A percentile compares a stretch with the other conserved stretches of the same genome.
These are phyloP conservation scores for Aurelia aurita DNA, from an alignment of 30 jellyfish, hydroid and myxozoan genomes.

Conservation along the genomic window DNA sequence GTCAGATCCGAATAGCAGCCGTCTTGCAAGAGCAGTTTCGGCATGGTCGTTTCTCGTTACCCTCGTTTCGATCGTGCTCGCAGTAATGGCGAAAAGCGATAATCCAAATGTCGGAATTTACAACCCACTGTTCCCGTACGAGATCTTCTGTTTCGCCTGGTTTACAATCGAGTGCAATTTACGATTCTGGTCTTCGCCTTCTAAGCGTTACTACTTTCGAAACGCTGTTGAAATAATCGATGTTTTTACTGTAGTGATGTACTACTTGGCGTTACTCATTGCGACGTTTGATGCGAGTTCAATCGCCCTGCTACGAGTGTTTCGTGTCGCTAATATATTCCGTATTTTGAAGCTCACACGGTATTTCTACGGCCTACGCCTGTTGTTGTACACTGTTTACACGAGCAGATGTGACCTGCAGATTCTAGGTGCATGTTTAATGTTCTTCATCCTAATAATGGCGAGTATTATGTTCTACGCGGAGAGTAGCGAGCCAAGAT, in stretches of 20 bases:
- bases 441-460: constrained; percentile 70
- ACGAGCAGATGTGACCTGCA: constrained; percentile 88
- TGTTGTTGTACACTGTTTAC: constrained; percentile 76
- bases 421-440: constrained; percentile 74
- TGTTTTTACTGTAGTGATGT: constrained; percentile 54
- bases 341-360: constrained; percentile 85
- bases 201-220: constrained; percentile 57
- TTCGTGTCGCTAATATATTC: constrained; percentile 83
- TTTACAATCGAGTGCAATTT: constrained; percentile 68
- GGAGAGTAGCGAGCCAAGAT: constrained; percentile 57
- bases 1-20: constrained; percentile 76
- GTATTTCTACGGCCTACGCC: constrained; percentile 87
- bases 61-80: constrained; percentile 64
- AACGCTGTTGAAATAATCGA: constrained; percentile 82
- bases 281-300: constrained; percentile 74
- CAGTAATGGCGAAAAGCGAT: constrained; percentile 43
- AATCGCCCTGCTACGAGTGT: constrained; percentile 75
- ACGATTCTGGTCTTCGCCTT: constrained; percentile 84
- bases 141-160: constrained; percentile 79
- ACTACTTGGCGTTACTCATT: constrained; percentile 63
- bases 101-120: constrained; percentile 9
- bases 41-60: constrained; percentile 68
- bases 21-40: constrained; percentile 62
- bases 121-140: constrained; percentile 75
- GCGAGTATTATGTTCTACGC: constrained; percentile 82